phyloP scores from a whole-genome alignment of 2,888 invertebrate species.

The Spodoptera exigua region DNA sequence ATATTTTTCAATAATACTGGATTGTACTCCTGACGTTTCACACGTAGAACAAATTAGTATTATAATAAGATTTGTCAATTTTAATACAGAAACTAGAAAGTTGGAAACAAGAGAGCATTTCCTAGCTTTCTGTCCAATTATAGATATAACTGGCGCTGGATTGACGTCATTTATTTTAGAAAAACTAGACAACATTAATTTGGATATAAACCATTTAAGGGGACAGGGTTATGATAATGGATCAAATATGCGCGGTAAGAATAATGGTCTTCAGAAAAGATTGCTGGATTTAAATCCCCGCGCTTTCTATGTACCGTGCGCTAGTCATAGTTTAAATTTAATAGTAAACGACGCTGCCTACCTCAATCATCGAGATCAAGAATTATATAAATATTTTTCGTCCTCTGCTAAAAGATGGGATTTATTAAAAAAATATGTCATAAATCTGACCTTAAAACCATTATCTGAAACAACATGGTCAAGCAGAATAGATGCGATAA shows the following conservation, averaged over 20 bases:
- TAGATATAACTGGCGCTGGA: background rate
- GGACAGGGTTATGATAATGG: slow-evolving; percentile 1
- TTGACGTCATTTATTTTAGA: background rate
- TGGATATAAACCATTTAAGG: background rate
- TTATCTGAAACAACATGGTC: slow-evolving; percentile 42
- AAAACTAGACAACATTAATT: background rate
- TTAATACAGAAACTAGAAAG: background rate
- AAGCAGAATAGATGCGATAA: slow-evolving; percentile 47
- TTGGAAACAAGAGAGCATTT: background rate
- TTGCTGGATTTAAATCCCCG: slow-evolving; percentile 45
- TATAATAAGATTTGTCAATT: background rate
- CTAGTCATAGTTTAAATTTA: slow-evolving; percentile 41
- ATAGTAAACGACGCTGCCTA: slow-evolving; percentile 41
- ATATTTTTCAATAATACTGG: background rate
- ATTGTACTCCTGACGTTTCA: slow-evolving; percentile 14
- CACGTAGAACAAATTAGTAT: slow-evolving; percentile 37
- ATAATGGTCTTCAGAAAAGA: slow-evolving; percentile 44
- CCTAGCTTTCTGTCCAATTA: background rate
- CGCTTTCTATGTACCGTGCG: slow-evolving; percentile 45
- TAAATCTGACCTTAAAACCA: slow-evolving; percentile 46
- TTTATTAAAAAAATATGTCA: slow-evolving; percentile 45
- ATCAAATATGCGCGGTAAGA: slow-evolving; percentile 31
- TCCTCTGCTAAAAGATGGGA: slow-evolving; percentile 41
- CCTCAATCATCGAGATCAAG: no score
- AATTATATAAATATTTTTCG: slow-evolving; percentile 46